phyloP scores from a whole-genome alignment of 1,140 invertebrate genomes.

The Chrysopa pallens region DNA sequence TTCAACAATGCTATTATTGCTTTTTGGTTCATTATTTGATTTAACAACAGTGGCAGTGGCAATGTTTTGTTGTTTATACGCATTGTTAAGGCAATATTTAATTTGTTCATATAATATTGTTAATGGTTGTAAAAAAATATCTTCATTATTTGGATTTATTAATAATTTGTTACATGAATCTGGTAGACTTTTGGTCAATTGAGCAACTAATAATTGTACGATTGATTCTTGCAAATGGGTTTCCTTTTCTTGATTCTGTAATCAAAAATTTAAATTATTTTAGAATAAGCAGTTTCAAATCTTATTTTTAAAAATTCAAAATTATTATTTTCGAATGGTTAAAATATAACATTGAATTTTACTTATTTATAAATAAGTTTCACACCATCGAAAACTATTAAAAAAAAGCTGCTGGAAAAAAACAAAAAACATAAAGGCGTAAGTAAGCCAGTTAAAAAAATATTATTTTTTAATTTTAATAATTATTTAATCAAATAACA shows the following conservation, averaged over 20 bases:
- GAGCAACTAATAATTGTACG: constrained; percentile 12
- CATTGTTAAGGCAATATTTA: neutral
- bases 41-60: neutral
- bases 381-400: too few species aligned
- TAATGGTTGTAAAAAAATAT: neutral
- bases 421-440: too few species aligned
- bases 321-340: too few species aligned
- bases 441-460: too few species aligned
- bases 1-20: neutral
- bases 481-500: too few species aligned
- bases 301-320: too few species aligned
- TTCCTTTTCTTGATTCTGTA: constrained; percentile 9
- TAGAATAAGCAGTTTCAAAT: too few species aligned
- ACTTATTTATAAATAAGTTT: too few species aligned
- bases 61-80: constrained; percentile 2
- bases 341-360: too few species aligned
- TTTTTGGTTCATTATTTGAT: neutral
- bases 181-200: constrained; percentile 8
- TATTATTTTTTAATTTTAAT: too few species aligned
- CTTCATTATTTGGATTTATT: constrained; percentile 13
- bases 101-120: neutral
- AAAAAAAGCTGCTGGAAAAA: too few species aligned
- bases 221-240: constrained; percentile 15
- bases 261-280: too few species aligned
- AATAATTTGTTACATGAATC: constrained; percentile 5